Conservation (phyloP, 2,888 invertebrate genomes). For the Caenorhabditis panamensis region DNA sequence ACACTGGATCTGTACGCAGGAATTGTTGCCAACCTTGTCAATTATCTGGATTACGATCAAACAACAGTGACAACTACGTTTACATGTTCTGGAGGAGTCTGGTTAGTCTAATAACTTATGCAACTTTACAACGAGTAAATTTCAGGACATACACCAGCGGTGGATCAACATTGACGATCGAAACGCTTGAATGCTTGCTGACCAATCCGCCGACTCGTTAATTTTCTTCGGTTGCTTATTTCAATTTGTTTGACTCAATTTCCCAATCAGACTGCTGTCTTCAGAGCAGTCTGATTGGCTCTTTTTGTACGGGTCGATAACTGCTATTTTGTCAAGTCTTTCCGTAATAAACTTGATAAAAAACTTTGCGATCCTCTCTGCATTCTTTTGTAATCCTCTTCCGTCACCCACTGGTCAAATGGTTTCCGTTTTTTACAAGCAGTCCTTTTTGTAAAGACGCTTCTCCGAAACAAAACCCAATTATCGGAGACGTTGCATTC, state of each 20-base stretch:
- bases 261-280: too few relatives aligned
- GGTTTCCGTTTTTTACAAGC: neutral
- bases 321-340: neutral
- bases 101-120: conserved; percentile 12
- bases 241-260: too few relatives aligned
- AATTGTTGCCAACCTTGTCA: conserved; percentile 65
- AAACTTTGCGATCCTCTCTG: too few relatives aligned
- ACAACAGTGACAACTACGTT: conserved; percentile 51
- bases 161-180: conserved; percentile 24
- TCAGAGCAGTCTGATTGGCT: too few relatives aligned
- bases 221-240: neutral
- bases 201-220: conserved; percentile 45
- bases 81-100: conserved; percentile 41
- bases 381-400: neutral
- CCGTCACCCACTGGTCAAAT: neutral
- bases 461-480: conserved; percentile 17
- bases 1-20: conserved; percentile 61
- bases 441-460: too few relatives aligned
- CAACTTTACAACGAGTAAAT: too few relatives aligned
- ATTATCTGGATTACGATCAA: conserved; percentile 59
- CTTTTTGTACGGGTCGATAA: too few relatives aligned
- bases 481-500: neutral
- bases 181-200: conserved; percentile 59
- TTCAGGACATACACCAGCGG: conserved; percentile 22
- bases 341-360: neutral